Percentiles rank a stretch among this genome's conserved stretches.
These are phyloP conservation scores for Columbina picui DNA, from an alignment of 2,113 vertebrate genomes.

Conservation along the genomic window DNA sequence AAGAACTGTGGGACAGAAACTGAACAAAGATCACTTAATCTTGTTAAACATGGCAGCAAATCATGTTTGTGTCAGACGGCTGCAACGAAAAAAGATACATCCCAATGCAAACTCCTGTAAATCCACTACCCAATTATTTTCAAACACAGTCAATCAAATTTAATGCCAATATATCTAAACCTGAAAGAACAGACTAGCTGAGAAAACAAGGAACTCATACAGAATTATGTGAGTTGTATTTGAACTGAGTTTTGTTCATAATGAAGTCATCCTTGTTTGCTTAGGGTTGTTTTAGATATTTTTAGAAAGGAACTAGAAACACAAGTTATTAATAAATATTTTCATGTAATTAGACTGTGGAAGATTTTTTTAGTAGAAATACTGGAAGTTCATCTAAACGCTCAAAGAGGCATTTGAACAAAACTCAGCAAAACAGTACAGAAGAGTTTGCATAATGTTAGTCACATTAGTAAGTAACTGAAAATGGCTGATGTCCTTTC, in stretches of 20 bases:
- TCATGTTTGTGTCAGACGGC: neutral
- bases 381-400: neutral
- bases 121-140: constrained; percentile 20
- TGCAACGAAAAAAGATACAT: neutral
- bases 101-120: neutral
- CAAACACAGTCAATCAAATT: neutral
- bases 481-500: neutral
- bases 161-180: neutral
- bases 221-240: neutral
- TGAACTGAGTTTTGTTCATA: neutral
- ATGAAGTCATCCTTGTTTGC: neutral
- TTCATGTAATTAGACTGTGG: neutral
- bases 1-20: neutral
- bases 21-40: neutral
- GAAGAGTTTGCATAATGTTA: neutral
- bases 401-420: neutral
- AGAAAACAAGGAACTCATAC: neutral
- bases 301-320: neutral
- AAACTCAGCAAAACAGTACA: neutral
- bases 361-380: neutral
- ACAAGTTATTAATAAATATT: constrained; percentile 28
- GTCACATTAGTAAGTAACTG: neutral
- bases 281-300: neutral
- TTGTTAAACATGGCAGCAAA: constrained; percentile 22
- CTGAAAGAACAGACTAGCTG: neutral